These are phyloP conservation scores for Zaprionus bogoriensis DNA, from an alignment of 2,888 invertebrate genomes.

Conservation along the genomic window DNA sequence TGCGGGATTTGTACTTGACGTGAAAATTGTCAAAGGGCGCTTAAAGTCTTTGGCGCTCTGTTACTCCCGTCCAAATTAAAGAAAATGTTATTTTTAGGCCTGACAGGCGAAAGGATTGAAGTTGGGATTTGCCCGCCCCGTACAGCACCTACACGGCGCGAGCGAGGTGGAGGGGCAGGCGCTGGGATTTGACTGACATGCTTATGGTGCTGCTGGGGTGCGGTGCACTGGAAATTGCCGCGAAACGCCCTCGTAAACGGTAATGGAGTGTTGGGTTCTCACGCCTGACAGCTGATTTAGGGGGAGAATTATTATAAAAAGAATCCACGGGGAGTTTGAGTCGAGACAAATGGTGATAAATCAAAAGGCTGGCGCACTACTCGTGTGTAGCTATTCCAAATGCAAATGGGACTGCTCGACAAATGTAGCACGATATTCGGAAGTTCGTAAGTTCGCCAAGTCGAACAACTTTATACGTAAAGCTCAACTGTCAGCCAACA, in stretches of 20 bases:
- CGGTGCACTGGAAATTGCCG: conserved; percentile 54
- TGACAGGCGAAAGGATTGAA: conserved; percentile 69
- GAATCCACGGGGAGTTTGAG: conserved; percentile 24
- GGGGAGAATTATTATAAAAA: conserved; percentile 47
- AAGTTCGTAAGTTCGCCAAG: not conserved
- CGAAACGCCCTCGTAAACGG: conserved; percentile 29
- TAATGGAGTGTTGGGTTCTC: conserved; percentile 49
- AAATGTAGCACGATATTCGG: not conserved
- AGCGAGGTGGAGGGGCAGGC: conserved; percentile 14
- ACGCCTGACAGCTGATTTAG: conserved; percentile 54
- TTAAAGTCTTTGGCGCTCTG: conserved; percentile 57
- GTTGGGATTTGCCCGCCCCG: conserved; percentile 42
- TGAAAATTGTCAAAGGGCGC: conserved; percentile 77
- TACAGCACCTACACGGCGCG: conserved; percentile 31
- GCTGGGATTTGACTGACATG: conserved; percentile 54
- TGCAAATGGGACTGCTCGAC: too few relatives aligned
- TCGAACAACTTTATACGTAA: not conserved
- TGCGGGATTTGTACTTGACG: conserved; percentile 68
- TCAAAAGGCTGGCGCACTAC: conserved; percentile 14
- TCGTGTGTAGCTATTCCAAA: too few relatives aligned
- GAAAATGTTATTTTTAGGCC: conserved; percentile 74
- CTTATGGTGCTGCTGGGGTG: conserved; percentile 55
- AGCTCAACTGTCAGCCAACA: not conserved
- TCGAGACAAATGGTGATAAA: conserved; percentile 62
- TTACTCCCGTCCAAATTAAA: conserved; percentile 59